Percentiles rank a stretch among this genome's conserved stretches.
Conservation (phyloP, 2,113 vertebrate genomes). For the Phocoena sinus region DNA sequence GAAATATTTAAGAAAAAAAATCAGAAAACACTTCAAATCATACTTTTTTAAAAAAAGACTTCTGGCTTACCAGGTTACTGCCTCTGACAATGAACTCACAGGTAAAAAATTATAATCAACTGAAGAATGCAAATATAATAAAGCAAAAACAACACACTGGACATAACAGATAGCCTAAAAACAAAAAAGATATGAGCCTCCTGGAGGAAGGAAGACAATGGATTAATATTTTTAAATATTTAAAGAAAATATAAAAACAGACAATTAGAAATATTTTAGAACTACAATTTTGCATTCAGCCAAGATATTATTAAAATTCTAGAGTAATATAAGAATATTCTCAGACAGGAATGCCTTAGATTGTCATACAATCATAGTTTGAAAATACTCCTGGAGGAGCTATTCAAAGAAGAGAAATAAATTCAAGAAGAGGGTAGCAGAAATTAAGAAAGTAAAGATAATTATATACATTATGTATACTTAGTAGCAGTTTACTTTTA, state of each 20-base stretch:
- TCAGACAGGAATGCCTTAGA: not conserved
- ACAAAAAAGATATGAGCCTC: not conserved
- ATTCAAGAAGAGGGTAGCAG: not conserved
- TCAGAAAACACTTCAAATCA: not conserved
- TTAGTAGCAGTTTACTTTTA: not conserved
- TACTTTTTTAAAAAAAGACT: not conserved
- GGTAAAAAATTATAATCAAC: not conserved
- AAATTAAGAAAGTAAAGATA: not conserved
- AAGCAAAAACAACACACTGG: not conserved
- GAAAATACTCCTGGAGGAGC: not conserved
- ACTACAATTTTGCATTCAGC: not conserved
- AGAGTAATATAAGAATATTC: not conserved
- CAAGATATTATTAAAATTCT: not conserved
- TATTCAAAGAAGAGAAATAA: not conserved
- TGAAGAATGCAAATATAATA: not conserved
- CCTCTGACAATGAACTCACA: not conserved
- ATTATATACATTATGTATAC: not conserved
- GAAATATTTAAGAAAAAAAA: not conserved
- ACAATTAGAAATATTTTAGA: not conserved
- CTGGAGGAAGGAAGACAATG: not conserved
- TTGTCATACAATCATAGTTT: not conserved
- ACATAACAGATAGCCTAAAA: not conserved
- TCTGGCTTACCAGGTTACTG: not conserved
- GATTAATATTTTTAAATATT: not conserved
- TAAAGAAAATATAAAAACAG: not conserved